These are phyloP conservation scores for Telmatochromis bifrenatus DNA, from an alignment of 2,113 vertebrate species.

Conservation along the genomic window DNA sequence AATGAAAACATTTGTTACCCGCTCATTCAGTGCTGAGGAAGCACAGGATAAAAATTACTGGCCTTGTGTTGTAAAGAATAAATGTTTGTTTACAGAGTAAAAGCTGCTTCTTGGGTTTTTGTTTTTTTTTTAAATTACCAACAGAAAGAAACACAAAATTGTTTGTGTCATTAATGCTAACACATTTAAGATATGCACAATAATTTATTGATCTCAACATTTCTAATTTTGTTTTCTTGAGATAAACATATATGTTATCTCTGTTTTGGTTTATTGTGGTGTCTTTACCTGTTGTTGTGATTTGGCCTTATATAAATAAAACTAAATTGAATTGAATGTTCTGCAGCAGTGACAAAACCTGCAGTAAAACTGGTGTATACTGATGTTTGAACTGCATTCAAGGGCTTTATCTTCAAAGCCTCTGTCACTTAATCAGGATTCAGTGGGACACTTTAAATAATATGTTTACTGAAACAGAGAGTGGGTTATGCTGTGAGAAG, in stretches of 20 bases:
- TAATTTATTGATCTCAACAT: not conserved
- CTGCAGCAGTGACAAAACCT: not conserved
- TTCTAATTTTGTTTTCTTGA: not conserved
- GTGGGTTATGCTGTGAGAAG: not conserved
- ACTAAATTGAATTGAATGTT: not conserved
- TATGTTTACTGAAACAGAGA: not conserved
- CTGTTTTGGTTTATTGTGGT: not conserved
- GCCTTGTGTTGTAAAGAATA: not conserved
- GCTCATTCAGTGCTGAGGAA: not conserved
- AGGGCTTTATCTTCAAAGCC: not conserved
- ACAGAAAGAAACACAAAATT: not conserved
- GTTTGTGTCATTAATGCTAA: not conserved
- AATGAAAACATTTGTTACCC: not conserved
- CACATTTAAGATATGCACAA: not conserved
- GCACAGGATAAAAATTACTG: not conserved
- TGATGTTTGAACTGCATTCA: not conserved
- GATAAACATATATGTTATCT: not conserved
- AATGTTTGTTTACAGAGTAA: not conserved
- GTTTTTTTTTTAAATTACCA: not conserved
- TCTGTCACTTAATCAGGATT: not conserved
- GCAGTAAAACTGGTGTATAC: not conserved
- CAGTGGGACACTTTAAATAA: not conserved
- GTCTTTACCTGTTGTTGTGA: not conserved
- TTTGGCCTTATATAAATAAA: not conserved
- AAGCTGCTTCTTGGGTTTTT: accelerated